Percentiles rank a stretch among this genome's conserved stretches.
phyloP scores from a whole-genome alignment of 2,113 vertebrate genomes.

The Cebidichthys violaceus region DNA sequence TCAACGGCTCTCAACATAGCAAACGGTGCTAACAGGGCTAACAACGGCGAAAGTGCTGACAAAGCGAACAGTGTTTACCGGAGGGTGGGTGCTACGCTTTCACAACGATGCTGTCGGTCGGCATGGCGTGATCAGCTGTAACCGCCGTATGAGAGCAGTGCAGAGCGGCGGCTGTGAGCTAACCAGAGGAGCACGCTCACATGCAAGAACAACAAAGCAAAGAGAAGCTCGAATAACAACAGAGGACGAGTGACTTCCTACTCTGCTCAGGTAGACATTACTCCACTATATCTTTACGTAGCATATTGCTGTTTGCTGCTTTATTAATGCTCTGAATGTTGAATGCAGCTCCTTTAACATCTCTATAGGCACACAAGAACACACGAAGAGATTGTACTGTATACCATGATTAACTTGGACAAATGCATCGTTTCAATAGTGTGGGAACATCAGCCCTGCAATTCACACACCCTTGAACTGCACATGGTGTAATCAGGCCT shows the following conservation, averaged over 20 bases:
- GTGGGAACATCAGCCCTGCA: slow-evolving; percentile 19
- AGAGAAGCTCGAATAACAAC: not conserved
- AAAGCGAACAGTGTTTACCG: not conserved
- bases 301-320: not conserved
- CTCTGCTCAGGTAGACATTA: not conserved
- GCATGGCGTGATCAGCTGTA: too few relatives aligned
- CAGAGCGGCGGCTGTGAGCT: too few relatives aligned
- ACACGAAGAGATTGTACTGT: slow-evolving; percentile 9
- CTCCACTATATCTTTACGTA: not conserved
- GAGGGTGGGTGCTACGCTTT: not conserved
- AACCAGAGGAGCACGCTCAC: not conserved
- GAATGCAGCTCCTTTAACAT: slow-evolving; percentile 7
- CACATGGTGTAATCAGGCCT: slow-evolving; percentile 45
- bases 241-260: not conserved
- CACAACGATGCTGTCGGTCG: not conserved
- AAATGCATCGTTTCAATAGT: slow-evolving; percentile 32
- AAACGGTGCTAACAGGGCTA: not conserved
- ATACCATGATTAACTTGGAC: slow-evolving; percentile 29
- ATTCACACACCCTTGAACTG: slow-evolving; percentile 40
- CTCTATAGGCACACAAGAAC: slow-evolving; percentile 27
- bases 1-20: too few relatives aligned
- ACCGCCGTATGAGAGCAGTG: too few relatives aligned
- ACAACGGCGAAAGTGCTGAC: not conserved
- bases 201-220: not conserved
- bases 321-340: not conserved